Evolutionary conservation across 2,888 invertebrate species (phyloP).

Genomic region (Stomorhina lunata): DNA sequence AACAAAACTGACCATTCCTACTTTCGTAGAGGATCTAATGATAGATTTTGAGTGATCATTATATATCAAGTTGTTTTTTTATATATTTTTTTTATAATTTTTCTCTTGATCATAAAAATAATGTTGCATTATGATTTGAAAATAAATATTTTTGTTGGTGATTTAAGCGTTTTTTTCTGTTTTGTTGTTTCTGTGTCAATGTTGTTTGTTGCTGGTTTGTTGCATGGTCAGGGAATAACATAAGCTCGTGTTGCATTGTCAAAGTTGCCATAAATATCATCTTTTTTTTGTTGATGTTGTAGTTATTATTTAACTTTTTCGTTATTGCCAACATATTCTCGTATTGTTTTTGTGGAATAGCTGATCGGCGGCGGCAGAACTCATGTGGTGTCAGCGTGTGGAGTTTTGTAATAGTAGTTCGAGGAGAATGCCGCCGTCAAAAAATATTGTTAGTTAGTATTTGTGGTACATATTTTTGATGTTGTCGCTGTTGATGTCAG

Average conservation of each 20-base stretch:
- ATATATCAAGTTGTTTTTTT: slow-evolving; percentile 16
- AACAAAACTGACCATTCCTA: background rate
- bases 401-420: slow-evolving; percentile 53
- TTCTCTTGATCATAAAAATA: slow-evolving; percentile 37
- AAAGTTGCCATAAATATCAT: slow-evolving; percentile 78
- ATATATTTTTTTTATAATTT: background rate
- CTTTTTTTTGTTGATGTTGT: slow-evolving; percentile 45
- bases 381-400: slow-evolving; percentile 66
- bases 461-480: background rate
- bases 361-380: slow-evolving; percentile 50
- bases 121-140: slow-evolving; percentile 63
- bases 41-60: slow-evolving; percentile 32
- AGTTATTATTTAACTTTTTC: slow-evolving; percentile 13
- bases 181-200: slow-evolving; percentile 63
- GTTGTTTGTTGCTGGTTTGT: too few species aligned
- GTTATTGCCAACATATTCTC: slow-evolving; percentile 9
- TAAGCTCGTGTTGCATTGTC: slow-evolving; percentile 71
- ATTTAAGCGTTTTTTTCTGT: slow-evolving; percentile 11
- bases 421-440: slow-evolving; percentile 61
- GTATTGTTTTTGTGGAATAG: slow-evolving; percentile 42
- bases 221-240: slow-evolving; percentile 64
- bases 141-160: slow-evolving; percentile 31
- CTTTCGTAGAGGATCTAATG: background rate
- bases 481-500: too few species aligned
- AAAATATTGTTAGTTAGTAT: slow-evolving; percentile 13